phyloP scores from a whole-genome alignment of 2,797 vertebrate genomes.

The Taeniopygia guttata region DNA sequence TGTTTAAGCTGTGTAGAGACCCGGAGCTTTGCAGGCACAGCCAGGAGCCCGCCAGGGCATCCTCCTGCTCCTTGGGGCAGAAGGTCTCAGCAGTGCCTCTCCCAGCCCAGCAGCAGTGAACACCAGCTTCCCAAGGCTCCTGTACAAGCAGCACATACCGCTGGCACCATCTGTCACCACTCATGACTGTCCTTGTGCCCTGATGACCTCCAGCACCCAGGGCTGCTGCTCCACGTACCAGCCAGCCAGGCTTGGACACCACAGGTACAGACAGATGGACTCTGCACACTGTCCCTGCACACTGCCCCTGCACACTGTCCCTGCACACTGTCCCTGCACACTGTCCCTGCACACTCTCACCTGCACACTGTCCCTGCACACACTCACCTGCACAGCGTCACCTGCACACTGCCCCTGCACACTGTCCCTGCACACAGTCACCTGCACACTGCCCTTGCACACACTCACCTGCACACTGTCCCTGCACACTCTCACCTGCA shows the following conservation, averaged over 20 bases:
- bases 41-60: background rate
- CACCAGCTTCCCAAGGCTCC: background rate
- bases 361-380: no score
- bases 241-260: background rate
- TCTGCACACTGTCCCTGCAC: no score
- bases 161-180: background rate
- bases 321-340: no score
- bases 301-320: no score
- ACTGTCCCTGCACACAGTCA: no score
- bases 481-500: background rate
- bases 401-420: no score
- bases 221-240: background rate
- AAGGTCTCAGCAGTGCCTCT: no score
- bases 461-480: no score
- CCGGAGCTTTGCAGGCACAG: background rate
- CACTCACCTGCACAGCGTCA: no score
- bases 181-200: background rate
- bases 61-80: background rate
- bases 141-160: accelerated
- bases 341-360: no score
- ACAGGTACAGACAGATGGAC: background rate
- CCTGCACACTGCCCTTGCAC: no score
- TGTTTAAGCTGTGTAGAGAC: background rate
- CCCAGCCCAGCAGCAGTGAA: background rate
- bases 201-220: background rate